Percentiles rank a stretch among this genome's conserved stretches.
These are phyloP conservation scores for Dicyrtomina minuta DNA, from an alignment of 2,888 invertebrate genomes.

Conservation along the genomic window DNA sequence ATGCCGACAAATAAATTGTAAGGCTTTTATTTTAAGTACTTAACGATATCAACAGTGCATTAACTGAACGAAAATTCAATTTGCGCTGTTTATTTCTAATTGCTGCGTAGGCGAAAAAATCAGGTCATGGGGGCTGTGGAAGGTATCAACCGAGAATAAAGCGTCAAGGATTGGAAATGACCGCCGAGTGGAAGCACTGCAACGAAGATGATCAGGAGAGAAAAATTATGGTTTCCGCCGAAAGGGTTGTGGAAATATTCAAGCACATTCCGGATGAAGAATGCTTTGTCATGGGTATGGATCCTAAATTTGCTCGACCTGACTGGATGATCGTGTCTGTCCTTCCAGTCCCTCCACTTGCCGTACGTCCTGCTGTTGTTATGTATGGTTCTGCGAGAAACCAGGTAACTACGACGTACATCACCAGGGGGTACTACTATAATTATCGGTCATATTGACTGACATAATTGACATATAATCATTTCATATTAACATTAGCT, in stretches of 20 bases:
- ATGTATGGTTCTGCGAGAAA: slow-evolving; percentile 99
- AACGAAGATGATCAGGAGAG: slow-evolving; percentile 98
- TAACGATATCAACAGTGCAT: neutral
- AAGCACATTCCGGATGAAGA: slow-evolving; percentile 97
- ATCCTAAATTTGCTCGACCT: slow-evolving; percentile 93
- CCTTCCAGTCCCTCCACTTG: slow-evolving; percentile 92
- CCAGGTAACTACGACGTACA: slow-evolving; percentile 57
- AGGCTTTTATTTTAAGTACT: no score
- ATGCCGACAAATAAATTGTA: no score
- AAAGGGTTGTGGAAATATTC: slow-evolving; percentile 94
- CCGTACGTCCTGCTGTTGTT: slow-evolving; percentile 95
- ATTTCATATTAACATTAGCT: neutral
- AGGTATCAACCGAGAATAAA: slow-evolving; percentile 94
- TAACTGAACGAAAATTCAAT: neutral
- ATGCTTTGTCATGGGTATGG: slow-evolving; percentile 90
- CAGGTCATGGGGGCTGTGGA: slow-evolving; percentile 93
- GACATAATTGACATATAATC: no score
- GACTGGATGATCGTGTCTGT: slow-evolving; percentile 99
- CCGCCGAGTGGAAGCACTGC: slow-evolving; percentile 97
- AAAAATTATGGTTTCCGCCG: slow-evolving; percentile 90
- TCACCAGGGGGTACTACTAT: no score
- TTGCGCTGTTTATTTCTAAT: neutral
- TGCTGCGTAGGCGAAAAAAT: slow-evolving; percentile 60
- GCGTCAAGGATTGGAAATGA: slow-evolving; percentile 84
- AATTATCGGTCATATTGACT: no score